Percentiles rank a stretch among this genome's conserved stretches.
phyloP scores from a whole-genome alignment of 2,888 invertebrate species.

The Crioceris asparagi region DNA sequence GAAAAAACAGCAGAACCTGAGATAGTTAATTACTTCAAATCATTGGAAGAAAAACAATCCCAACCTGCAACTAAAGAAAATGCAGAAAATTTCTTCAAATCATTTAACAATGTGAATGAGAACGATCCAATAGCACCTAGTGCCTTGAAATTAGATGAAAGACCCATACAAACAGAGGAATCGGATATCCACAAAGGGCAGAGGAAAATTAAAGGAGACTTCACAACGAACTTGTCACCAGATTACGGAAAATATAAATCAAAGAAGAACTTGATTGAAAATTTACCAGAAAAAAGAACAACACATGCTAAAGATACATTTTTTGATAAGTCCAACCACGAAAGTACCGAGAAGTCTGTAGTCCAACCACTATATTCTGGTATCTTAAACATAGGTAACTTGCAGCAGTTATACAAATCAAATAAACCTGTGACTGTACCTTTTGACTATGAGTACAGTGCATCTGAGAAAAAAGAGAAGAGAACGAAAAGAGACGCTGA shows the following conservation, averaged over 20 bases:
- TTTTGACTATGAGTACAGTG: slow-evolving; percentile 30
- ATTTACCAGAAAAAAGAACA: slow-evolving; percentile 7
- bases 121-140: background rate
- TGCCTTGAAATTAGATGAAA: background rate
- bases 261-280: slow-evolving; percentile 10
- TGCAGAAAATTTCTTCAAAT: too few relatives aligned
- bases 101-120: too few relatives aligned
- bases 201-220: slow-evolving; percentile 9
- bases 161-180: slow-evolving; percentile 1
- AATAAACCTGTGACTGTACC: slow-evolving; percentile 31
- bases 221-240: slow-evolving; percentile 5
- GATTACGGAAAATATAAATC: slow-evolving; percentile 9
- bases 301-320: slow-evolving; percentile 8
- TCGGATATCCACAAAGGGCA: slow-evolving; percentile 8
- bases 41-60: background rate
- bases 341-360: slow-evolving; percentile 15
- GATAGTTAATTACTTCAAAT: background rate
- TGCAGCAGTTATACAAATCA: slow-evolving; percentile 28
- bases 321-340: slow-evolving; percentile 13
- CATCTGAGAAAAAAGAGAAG: slow-evolving; percentile 21
- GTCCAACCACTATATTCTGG: slow-evolving; percentile 27
- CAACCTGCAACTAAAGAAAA: too few relatives aligned
- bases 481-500: slow-evolving; percentile 1
- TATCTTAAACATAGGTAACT: slow-evolving; percentile 21
- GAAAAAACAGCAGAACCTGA: slow-evolving; percentile 4